Percentiles rank a stretch among this genome's conserved stretches.
Conservation (phyloP, 2,113 vertebrate species). For the Bubo blakistoni region DNA sequence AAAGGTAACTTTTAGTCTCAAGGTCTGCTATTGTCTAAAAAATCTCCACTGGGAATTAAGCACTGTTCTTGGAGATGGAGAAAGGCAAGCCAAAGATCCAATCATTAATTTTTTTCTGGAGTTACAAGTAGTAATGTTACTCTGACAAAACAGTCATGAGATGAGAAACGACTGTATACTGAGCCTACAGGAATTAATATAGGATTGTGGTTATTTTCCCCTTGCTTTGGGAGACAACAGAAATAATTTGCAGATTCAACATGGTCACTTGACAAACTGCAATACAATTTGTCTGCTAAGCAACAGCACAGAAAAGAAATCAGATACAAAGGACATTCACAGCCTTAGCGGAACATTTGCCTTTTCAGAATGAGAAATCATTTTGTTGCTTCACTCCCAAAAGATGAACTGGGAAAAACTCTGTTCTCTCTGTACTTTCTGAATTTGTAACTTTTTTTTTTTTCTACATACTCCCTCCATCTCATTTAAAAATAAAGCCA, state of each 20-base stretch:
- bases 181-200: neutral
- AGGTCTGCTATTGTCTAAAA: neutral
- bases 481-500: neutral
- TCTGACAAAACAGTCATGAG: neutral
- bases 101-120: neutral
- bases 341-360: neutral
- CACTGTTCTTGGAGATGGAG: neutral
- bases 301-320: neutral
- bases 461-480: neutral
- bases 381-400: neutral
- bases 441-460: neutral
- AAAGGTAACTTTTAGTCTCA: neutral
- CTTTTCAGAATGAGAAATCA: neutral
- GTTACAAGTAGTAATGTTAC: neutral
- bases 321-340: neutral
- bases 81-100: neutral
- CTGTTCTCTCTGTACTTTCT: neutral
- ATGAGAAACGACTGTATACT: neutral
- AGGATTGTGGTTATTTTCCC: neutral
- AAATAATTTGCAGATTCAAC: neutral
- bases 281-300: neutral
- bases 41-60: neutral
- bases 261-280: neutral
- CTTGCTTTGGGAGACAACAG: neutral
- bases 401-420: neutral